Conservation (phyloP, 2,113 vertebrate genomes). For the Myotis davidii region DNA sequence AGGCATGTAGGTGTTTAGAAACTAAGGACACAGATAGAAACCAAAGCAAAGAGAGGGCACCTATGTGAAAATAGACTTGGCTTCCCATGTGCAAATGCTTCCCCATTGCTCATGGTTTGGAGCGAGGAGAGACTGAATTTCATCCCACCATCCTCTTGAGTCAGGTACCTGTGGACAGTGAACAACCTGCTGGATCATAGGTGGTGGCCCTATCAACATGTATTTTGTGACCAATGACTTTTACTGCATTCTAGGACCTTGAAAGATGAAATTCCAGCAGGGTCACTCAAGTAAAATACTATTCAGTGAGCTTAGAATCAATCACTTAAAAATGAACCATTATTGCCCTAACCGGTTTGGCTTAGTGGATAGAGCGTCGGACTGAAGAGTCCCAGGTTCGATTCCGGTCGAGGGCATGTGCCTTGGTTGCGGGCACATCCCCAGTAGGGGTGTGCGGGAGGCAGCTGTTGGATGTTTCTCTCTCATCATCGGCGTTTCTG, state of each 20-base stretch:
- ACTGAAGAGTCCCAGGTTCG: too few relatives aligned
- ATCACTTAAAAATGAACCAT: neutral
- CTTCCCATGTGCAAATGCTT: neutral
- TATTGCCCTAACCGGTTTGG: neutral
- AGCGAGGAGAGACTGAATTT: neutral
- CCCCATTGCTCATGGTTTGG: neutral
- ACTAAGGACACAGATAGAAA: neutral
- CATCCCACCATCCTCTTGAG: accelerated
- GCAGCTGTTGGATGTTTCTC: too few relatives aligned
- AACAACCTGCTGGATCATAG: neutral
- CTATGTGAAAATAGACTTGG: neutral
- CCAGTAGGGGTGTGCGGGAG: too few relatives aligned
- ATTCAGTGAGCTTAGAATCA: neutral
- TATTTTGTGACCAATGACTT: conserved; percentile 6
- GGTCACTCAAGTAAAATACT: neutral
- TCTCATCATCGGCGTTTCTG: too few relatives aligned
- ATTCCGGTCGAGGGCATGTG: too few relatives aligned
- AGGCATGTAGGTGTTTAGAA: neutral
- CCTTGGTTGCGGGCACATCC: too few relatives aligned
- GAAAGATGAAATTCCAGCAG: neutral
- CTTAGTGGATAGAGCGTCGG: too few relatives aligned
- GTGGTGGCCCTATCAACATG: neutral
- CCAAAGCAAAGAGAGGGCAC: neutral
- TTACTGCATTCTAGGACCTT: neutral
- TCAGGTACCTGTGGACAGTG: neutral